Percentiles rank a stretch among this genome's conserved stretches.
Evolutionary conservation across 1,140 invertebrate species (phyloP).

Genomic region (Hyposmocoma kahamanoa): DNA sequence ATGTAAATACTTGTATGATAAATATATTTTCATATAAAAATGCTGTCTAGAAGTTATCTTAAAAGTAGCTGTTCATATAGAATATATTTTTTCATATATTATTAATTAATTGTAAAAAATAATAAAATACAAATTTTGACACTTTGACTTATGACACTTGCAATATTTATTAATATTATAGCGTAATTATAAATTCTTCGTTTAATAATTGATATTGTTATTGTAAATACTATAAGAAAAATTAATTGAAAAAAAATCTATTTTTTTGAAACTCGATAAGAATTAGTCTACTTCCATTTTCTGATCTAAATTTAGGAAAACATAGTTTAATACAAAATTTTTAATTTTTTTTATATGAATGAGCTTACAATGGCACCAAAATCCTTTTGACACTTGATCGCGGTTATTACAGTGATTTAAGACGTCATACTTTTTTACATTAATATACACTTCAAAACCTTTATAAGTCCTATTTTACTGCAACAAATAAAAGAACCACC

Average conservation of each 20-base stretch:
- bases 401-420: too few species aligned
- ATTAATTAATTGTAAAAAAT: constrained; percentile 25
- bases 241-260: too few species aligned
- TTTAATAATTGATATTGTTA: constrained; percentile 23
- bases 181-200: constrained; percentile 25
- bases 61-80: constrained; percentile 36
- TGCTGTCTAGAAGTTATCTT: constrained; percentile 39
- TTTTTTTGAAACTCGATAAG: constrained; percentile 24
- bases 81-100: constrained; percentile 63
- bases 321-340: constrained; percentile 13
- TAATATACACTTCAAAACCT: too few species aligned
- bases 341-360: constrained; percentile 9
- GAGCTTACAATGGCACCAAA: constrained; percentile 27
- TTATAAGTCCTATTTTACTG: too few species aligned
- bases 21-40: constrained; percentile 62
- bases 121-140: constrained; percentile 33
- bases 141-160: constrained; percentile 56
- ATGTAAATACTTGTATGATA: constrained; percentile 50
- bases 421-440: too few species aligned
- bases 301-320: constrained; percentile 17
- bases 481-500: too few species aligned
- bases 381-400: constrained; percentile 16
- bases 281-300: too few species aligned
- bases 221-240: constrained; percentile 33
- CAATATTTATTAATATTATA: constrained; percentile 56